Evolutionary conservation across 2,888 invertebrate species (phyloP), one percentile per base, ranked within the genome.

Genomic region (Microplitis deprimator): DNA sequence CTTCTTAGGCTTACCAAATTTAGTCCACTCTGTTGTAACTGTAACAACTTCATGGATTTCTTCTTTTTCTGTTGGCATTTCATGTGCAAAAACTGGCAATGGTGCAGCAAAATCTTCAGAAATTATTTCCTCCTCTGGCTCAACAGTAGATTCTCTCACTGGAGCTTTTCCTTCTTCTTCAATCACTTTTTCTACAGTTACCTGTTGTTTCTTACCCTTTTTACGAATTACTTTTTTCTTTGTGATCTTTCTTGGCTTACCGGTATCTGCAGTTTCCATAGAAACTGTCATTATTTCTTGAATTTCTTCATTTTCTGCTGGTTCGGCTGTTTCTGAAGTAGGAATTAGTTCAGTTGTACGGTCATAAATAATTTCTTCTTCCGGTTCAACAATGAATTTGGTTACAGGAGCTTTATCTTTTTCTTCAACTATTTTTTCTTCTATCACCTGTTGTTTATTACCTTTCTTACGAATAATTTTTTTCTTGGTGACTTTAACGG

Each of bases 391-490:
- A 62, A 90, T 85, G 80, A 68, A 16, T 40, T 61, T 68, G 1
- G 60, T 74, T n/a, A 74, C n/a, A 5, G 79, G 79, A 0, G 75
- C 60, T 60, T 89, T 90, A 67, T 91, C 90, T 79, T 91, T 90
- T 81, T 91, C 91, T 82, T 91, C 90, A 61, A 90, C 88, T 29
- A 90, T 90, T 1, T 88, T 80, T 60, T 91, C 82, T 75, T 87
- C 85, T 5, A 81, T 84, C 0, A 84, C 80, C 2, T 83, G 80
- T 79, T 82, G 50, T 80, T 82, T 80, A 8, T 70, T 86, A 6
- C 89, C 90, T 75, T 90, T 85, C 8, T 84, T 88, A 76, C 88
- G 90, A 75, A 88, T 90, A 7, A 90, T 86, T 10, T 85, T 89
- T 90, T 92, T 82, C 1, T 90, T 91, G 0, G 88, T 88, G 4